These are phyloP conservation scores for Telmatherina bonti DNA, from an alignment of 2,797 vertebrate species.

Conservation along the genomic window DNA sequence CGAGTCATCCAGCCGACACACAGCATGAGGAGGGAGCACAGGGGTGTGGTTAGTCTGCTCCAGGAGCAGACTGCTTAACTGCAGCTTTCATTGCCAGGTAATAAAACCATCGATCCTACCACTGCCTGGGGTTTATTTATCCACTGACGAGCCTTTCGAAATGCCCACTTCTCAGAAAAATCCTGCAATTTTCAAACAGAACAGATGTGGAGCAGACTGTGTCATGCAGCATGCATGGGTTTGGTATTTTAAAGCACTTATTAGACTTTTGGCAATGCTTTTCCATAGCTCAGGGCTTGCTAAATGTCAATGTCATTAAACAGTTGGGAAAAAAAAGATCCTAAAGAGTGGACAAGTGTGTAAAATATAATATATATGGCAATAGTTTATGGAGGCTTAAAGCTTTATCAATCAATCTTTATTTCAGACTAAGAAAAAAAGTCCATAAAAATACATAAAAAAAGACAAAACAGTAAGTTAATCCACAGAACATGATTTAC, in stretches of 20 bases:
- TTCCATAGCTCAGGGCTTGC: not conserved
- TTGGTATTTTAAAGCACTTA: not conserved
- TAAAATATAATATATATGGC: constrained; percentile 42
- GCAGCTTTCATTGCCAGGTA: constrained; percentile 33
- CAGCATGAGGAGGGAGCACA: constrained; percentile 19
- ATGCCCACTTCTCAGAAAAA: constrained; percentile 9
- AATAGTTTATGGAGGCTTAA: constrained; percentile 6
- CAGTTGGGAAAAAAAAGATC: no score
- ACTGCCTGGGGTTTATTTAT: constrained; percentile 22
- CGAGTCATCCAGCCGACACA: constrained; percentile 13
- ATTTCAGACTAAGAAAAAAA: no score
- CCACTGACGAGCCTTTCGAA: constrained; percentile 6
- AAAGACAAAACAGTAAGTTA: no score
- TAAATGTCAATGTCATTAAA: not conserved
- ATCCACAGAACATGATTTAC: no score
- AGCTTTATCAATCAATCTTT: no score
- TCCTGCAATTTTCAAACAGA: constrained; percentile 8
- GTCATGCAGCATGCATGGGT: not conserved
- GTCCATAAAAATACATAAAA: no score
- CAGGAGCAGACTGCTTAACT: constrained; percentile 47
- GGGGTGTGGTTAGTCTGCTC: constrained; percentile 59
- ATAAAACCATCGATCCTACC: constrained; percentile 53
- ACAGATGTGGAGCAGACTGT: not conserved
- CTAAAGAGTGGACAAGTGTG: not conserved
- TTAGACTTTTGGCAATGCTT: not conserved